These are phyloP conservation scores for Astyanax mexicanus DNA, from an alignment of 2,797 vertebrate species.

Conservation along the genomic window DNA sequence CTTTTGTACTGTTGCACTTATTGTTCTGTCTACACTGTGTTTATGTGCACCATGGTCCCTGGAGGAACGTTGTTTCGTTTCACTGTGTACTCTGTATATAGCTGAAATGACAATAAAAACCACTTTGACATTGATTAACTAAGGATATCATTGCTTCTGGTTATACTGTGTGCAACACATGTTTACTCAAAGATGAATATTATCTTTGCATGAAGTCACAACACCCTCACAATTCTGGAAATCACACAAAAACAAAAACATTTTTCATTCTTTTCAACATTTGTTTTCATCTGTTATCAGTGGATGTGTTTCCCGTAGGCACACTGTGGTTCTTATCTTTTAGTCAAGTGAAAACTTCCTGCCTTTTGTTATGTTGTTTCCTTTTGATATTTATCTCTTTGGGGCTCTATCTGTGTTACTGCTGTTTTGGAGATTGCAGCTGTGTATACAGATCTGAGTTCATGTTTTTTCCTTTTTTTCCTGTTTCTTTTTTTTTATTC, in stretches of 20 bases:
- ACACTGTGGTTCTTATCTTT: not conserved
- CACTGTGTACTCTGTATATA: too few species aligned
- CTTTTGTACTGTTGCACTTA: too few species aligned
- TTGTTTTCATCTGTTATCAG: constrained; percentile 13
- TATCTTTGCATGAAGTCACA: not conserved
- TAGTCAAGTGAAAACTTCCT: constrained; percentile 3
- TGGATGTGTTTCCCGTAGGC: not conserved
- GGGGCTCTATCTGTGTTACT: not conserved
- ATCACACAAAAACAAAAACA: not conserved
- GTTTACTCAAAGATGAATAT: not conserved
- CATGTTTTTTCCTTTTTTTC: not conserved
- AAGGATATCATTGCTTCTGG: not conserved
- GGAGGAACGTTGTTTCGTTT: too few species aligned
- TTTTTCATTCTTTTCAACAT: not conserved
- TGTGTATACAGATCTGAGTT: not conserved
- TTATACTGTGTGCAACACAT: not conserved
- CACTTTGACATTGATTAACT: too few species aligned
- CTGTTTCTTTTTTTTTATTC: not conserved
- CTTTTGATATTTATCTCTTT: not conserved
- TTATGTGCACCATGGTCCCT: too few species aligned
- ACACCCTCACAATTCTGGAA: not conserved
- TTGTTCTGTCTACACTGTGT: too few species aligned
- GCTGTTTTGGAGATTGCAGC: not conserved
- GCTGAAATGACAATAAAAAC: too few species aligned
- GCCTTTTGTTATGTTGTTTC: not conserved